Base-by-base conservation (phyloP, 2,113 vertebrate species). In the Erythrocebus patas region DNA sequence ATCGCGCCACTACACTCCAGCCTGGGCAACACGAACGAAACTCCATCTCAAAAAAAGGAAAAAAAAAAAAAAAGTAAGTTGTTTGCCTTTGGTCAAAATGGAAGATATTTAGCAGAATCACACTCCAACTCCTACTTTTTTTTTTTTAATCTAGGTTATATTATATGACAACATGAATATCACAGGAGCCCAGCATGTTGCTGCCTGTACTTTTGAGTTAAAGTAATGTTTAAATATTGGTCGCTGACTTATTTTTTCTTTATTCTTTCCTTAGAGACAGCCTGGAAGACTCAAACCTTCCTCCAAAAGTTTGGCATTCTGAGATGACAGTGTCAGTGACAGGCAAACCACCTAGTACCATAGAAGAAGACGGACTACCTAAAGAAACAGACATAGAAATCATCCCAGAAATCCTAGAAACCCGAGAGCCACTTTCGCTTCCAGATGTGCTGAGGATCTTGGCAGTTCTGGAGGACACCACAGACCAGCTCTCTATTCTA, bases 401-500 rank as follows among this genome's bases (percentile, higher is more conserved):
- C 93, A 35, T 90, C 89, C 86, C 92, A n/a, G 97, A 97, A 70
- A 80, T 97, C 94, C 96, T 91, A 96, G 94, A 95, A 70, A 82
- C 97, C 92, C 96, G 91, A 96, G 93, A 95, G 30, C 91, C 92
- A n/a, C 75, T 99, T 5, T 96, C 98, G 68, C 95, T 93, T 57
- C 76, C 98, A 84, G 98, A 99, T 70, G 95, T 98, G 61, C 95
- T 99, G 61, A 98, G 98, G 43, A 90, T 99, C 43, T 97, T 96
- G 57, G 97, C 98, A 43, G 97, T 99, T 82, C 98, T 99, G 96
- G 99, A 99, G 93, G 99, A 98, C 45, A 98, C 98, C 86, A 72
- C 93, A 0, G 99, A 99, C 89, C 99, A 99, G 91, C 99, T 99
- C 13, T 96, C 98, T 52, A 98, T 99, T 94, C 97, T 99, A 5